Conservation (phyloP, 2,113 vertebrate species). For the Callospermophilus lateralis region DNA sequence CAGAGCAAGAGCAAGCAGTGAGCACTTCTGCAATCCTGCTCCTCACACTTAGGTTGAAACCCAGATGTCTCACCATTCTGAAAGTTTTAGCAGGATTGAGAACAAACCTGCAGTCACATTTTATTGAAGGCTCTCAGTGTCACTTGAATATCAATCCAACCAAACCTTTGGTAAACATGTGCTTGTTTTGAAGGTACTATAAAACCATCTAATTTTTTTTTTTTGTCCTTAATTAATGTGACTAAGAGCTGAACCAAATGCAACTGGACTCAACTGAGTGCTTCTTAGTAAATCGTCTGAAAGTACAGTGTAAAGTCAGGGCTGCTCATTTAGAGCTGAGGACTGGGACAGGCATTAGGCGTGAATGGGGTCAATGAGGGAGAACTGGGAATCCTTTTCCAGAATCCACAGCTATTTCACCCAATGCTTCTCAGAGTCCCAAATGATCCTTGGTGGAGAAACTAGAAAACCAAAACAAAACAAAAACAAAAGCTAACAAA, state of each 20-base stretch:
- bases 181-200: constrained; percentile 18
- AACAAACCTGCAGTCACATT: constrained; percentile 13
- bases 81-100: neutral
- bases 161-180: neutral
- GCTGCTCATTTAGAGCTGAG: neutral
- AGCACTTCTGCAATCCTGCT: neutral
- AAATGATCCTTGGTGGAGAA: constrained; percentile 14
- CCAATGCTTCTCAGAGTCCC: neutral
- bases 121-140: neutral
- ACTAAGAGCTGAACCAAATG: neutral
- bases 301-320: constrained; percentile 33
- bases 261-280: neutral
- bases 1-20: neutral
- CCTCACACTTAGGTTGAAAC: constrained; percentile 12
- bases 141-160: neutral
- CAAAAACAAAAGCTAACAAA: neutral
- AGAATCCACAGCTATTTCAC: constrained; percentile 22
- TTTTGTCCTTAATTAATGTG: neutral
- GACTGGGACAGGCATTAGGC: neutral
- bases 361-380: neutral
- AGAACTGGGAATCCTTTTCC: neutral
- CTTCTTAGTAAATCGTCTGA: neutral
- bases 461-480: neutral
- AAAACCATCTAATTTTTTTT: constrained; percentile 25
- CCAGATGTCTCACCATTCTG: neutral